phyloP scores from a whole-genome alignment of 1,140 invertebrate species.

The Drosophila tsacasi region DNA sequence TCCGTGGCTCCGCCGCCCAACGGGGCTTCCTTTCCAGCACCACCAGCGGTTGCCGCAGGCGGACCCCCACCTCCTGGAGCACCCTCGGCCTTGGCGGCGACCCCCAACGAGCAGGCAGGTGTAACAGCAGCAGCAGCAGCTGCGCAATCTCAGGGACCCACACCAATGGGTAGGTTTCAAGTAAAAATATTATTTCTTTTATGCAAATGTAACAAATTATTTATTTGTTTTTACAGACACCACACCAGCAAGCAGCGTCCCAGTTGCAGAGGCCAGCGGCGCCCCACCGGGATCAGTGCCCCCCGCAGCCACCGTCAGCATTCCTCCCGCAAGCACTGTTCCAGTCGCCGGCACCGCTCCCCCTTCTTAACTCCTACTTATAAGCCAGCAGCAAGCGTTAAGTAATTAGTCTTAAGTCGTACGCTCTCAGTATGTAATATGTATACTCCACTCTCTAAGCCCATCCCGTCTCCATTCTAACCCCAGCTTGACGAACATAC shows the following conservation, averaged over 20 bases:
- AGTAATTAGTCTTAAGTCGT: constrained; percentile 65
- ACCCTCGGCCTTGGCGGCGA: constrained; percentile 5
- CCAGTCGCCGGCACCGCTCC: constrained; percentile 51
- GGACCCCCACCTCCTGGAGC: constrained; percentile 22
- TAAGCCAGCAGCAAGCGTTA: constrained; percentile 55
- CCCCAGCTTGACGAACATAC: constrained; percentile 8
- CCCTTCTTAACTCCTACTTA: constrained; percentile 59
- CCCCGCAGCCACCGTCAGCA: constrained; percentile 49
- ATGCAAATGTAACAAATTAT: not conserved
- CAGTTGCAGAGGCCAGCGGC: constrained; percentile 38
- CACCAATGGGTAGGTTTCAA: constrained; percentile 69
- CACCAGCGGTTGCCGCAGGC: constrained; percentile 44
- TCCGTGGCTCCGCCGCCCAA: constrained; percentile 52
- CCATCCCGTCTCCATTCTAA: constrained; percentile 24
- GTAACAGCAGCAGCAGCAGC: constrained; percentile 27
- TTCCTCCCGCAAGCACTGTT: constrained; percentile 56
- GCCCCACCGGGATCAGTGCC: constrained; percentile 34
- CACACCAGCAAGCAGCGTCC: constrained; percentile 61
- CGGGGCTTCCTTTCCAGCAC: constrained; percentile 54
- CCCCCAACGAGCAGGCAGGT: constrained; percentile 15
- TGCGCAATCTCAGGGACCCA: constrained; percentile 61
- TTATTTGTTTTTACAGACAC: constrained; percentile 47
- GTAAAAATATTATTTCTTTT: not conserved
- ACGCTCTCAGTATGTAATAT: constrained; percentile 78
- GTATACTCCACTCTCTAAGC: constrained; percentile 53